A percentile compares a stretch with the other conserved stretches of the same genome.
phyloP scores from a whole-genome alignment of 1,140 invertebrate species.

The Stegodyphus mimosarum region DNA sequence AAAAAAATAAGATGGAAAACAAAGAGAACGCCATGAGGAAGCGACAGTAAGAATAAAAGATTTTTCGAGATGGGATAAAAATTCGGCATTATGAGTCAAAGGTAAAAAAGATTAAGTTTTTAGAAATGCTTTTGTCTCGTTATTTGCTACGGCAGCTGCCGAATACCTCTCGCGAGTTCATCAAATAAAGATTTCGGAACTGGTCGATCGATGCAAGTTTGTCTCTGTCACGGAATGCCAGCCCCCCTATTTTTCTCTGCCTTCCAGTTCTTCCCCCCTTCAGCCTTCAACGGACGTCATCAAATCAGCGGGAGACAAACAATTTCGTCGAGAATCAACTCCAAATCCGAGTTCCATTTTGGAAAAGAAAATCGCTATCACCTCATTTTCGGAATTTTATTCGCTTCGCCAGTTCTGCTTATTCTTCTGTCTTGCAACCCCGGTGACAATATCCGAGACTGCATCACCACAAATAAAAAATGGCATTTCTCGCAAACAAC shows the following conservation, averaged over 20 bases:
- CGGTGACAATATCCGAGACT: too few species aligned
- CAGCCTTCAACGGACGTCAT: not conserved
- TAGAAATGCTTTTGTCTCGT: slow-evolving; percentile 7
- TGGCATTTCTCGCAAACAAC: too few species aligned
- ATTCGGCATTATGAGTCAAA: not conserved
- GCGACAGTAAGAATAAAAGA: not conserved
- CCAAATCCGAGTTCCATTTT: not conserved
- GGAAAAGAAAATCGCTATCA: not conserved
- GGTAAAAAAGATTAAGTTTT: not conserved
- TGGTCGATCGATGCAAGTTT: slow-evolving; percentile 1
- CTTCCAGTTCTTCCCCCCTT: not conserved
- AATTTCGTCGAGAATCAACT: slow-evolving; percentile 1
- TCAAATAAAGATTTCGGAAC: not conserved
- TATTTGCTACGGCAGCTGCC: not conserved
- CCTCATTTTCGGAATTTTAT: slow-evolving; percentile 4
- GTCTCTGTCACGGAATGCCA: not conserved
- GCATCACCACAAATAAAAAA: too few species aligned
- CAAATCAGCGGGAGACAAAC: slow-evolving; percentile 3
- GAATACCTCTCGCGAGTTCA: not conserved
- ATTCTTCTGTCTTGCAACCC: too few species aligned
- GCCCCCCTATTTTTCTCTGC: not conserved
- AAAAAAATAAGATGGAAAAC: too few species aligned
- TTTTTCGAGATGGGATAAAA: not conserved
- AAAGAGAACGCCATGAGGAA: too few species aligned
- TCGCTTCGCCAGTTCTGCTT: not conserved